Evolutionary conservation across 2,888 invertebrate genomes (phyloP).

Genomic region (Hydraecia micacea): DNA sequence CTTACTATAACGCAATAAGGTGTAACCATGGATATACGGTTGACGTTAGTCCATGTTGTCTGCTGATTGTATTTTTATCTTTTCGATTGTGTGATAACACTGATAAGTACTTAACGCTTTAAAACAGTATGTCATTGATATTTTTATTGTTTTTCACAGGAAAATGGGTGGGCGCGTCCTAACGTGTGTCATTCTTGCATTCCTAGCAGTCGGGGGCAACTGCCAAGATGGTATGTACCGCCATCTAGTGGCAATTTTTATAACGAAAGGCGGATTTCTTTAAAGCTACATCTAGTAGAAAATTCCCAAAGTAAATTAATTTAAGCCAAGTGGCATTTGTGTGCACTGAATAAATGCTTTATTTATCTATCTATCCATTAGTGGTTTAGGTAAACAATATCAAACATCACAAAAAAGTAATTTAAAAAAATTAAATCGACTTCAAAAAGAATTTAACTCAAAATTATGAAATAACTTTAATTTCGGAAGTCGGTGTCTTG

Average conservation of each 20-base stretch:
- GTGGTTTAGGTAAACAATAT: neutral
- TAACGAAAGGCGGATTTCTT: neutral
- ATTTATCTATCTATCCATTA: neutral
- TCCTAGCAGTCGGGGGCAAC: slow-evolving; percentile 57
- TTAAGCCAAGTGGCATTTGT: too few species aligned
- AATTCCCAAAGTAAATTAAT: neutral
- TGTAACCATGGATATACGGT: neutral
- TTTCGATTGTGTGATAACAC: slow-evolving; percentile 1
- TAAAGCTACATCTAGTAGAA: neutral
- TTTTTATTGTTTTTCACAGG: slow-evolving; percentile 63
- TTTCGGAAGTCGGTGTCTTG: too few species aligned
- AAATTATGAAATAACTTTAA: too few species aligned
- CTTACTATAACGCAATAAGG: neutral
- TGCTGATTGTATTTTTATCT: slow-evolving; percentile 41
- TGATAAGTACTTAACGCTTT: too few species aligned
- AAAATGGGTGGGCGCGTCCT: slow-evolving; percentile 72
- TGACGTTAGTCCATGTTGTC: neutral
- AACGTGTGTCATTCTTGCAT: slow-evolving; percentile 62
- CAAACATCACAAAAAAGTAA: neutral
- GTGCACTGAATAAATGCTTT: neutral
- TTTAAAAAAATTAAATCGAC: too few species aligned
- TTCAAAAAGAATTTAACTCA: too few species aligned
- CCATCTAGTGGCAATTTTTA: slow-evolving; percentile 66
- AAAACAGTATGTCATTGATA: slow-evolving; percentile 42
- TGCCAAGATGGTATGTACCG: slow-evolving; percentile 70